Conservation (phyloP, 1,140 invertebrate genomes). For the Colletes latitarsis region DNA sequence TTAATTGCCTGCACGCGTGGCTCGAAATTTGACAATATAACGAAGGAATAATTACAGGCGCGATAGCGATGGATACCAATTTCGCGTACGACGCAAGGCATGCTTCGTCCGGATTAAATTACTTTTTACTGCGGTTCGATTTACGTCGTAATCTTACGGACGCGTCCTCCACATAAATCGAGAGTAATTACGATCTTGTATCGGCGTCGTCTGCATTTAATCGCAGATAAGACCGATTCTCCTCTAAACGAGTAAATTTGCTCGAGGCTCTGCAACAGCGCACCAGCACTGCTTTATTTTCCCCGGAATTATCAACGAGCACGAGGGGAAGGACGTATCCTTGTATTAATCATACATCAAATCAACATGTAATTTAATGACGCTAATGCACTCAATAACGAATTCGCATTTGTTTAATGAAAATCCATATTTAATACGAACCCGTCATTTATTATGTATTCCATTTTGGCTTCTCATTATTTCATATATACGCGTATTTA, state of each 20-base stretch:
- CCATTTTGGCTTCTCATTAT: not conserved
- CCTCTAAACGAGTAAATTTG: not conserved
- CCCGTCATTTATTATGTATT: conserved; percentile 3
- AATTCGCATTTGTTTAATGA: conserved; percentile 6
- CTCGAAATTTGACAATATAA: no score
- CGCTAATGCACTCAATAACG: conserved; percentile 11
- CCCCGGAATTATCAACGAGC: not conserved
- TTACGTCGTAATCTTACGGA: not conserved
- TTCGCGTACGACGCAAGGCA: not conserved
- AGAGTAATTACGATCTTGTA: conserved; percentile 5
- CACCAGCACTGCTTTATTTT: not conserved
- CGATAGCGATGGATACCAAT: not conserved
- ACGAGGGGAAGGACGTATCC: not conserved
- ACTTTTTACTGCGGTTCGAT: not conserved
- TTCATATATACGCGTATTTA: not conserved
- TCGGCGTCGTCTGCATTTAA: conserved; percentile 18
- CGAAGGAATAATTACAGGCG: no score
- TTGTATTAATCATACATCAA: not conserved
- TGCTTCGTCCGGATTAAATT: conserved; percentile 1
- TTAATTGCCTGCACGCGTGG: no score
- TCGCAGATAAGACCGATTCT: conserved; percentile 19
- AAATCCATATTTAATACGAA: conserved; percentile 5
- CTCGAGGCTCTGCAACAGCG: not conserved
- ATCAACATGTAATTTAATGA: not conserved
- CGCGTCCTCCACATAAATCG: not conserved